These are phyloP conservation scores for Tribolium madens DNA, from an alignment of 1,140 invertebrate species.

Conservation along the genomic window DNA sequence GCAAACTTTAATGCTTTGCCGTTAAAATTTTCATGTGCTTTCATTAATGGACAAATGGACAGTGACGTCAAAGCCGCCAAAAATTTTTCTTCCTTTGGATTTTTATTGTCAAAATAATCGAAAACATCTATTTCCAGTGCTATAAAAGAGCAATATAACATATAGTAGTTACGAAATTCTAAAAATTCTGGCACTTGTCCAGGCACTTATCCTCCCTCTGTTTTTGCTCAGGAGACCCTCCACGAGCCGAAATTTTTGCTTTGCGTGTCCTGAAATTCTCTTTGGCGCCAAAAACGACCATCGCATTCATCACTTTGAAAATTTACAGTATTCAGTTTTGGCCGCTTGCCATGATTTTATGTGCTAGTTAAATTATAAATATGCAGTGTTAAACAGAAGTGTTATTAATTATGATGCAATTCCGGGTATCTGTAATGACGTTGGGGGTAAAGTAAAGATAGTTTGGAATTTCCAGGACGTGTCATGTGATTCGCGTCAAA, in stretches of 20 bases:
- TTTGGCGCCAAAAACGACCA: background rate
- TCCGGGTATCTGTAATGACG: background rate
- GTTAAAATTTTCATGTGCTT: background rate
- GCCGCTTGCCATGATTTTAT: background rate
- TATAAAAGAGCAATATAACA: no score
- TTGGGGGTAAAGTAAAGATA: background rate
- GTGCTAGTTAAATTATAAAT: conserved; percentile 4
- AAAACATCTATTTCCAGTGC: no score
- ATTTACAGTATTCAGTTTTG: conserved; percentile 7
- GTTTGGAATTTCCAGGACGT: background rate
- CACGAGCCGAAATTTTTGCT: background rate
- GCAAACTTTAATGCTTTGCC: background rate
- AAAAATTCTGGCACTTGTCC: no score
- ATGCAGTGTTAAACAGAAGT: conserved; percentile 12
- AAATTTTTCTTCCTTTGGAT: no score
- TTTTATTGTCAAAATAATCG: no score
- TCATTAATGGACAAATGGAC: background rate
- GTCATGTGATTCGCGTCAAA: background rate
- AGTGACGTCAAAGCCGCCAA: background rate
- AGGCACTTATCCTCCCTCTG: background rate
- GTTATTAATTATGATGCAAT: conserved; percentile 9
- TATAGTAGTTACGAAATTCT: no score
- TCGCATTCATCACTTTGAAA: conserved; percentile 2
- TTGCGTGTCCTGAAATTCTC: background rate
- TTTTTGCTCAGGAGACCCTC: background rate